phyloP scores from a whole-genome alignment of 2,113 vertebrate species.

The Cromileptes altivelis region DNA sequence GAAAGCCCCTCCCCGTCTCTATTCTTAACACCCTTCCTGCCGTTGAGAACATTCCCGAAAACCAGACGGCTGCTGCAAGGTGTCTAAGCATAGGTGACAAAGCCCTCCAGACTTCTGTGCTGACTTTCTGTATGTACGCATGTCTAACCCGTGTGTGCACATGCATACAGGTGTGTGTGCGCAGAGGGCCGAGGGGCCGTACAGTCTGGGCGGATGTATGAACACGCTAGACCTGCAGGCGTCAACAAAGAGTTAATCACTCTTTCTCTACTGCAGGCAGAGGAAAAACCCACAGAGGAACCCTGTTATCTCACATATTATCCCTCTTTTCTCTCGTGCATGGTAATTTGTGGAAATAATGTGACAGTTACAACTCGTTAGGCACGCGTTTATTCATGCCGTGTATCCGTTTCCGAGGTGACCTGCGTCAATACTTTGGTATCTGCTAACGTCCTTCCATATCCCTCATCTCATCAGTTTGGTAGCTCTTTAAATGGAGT shows the following conservation, averaged over 20 bases:
- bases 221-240: slow-evolving; percentile 65
- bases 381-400: background rate
- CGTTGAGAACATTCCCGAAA: slow-evolving; percentile 70
- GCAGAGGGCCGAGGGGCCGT: slow-evolving; percentile 29
- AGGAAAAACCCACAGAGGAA: slow-evolving; percentile 59
- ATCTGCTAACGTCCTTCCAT: slow-evolving; percentile 34
- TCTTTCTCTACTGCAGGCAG: slow-evolving; percentile 31
- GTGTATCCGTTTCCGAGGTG: slow-evolving; percentile 6
- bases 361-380: background rate
- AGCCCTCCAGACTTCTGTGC: slow-evolving; percentile 56
- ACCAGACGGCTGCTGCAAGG: slow-evolving; percentile 71
- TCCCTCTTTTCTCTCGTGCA: slow-evolving; percentile 25
- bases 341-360: slow-evolving; percentile 34
- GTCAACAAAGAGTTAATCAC: slow-evolving; percentile 75
- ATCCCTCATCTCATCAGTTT: slow-evolving; percentile 61
- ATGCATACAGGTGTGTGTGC: slow-evolving; percentile 48
- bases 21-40: slow-evolving; percentile 50
- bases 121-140: slow-evolving; percentile 14
- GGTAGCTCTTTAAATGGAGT: slow-evolving; percentile 66
- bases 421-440: slow-evolving; percentile 1
- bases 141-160: slow-evolving; percentile 14
- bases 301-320: slow-evolving; percentile 47
- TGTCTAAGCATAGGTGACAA: slow-evolving; percentile 71
- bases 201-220: slow-evolving; percentile 61
- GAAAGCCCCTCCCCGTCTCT: slow-evolving; percentile 26